Evolutionary conservation across 2,888 invertebrate species (phyloP).

Genomic region (Cephus nigrinus): DNA sequence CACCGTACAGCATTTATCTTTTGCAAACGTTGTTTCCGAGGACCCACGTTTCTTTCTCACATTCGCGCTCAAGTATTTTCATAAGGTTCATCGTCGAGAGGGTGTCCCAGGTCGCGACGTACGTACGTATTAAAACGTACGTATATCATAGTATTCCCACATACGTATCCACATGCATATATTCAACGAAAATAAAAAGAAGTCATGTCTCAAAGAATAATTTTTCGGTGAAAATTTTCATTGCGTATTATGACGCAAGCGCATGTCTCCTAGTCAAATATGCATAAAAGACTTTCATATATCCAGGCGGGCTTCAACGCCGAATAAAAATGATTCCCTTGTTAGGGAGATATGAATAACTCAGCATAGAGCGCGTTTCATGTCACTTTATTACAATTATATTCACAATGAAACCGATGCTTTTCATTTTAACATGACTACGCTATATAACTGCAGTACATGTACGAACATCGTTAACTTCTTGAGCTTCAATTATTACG

Average conservation of each 20-base stretch:
- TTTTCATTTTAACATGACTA: neutral
- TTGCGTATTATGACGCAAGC: neutral
- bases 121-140: neutral
- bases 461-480: neutral
- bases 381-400: constrained; percentile 1
- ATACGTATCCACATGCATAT: neutral
- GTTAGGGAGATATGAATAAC: constrained; percentile 3
- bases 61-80: constrained; percentile 15
- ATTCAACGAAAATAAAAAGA: neutral
- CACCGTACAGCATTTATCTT: neutral
- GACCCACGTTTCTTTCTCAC: neutral
- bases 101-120: neutral
- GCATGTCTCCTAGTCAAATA: neutral
- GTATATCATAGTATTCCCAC: neutral
- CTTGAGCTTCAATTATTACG: neutral
- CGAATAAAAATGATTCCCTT: constrained; percentile 4
- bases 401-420: neutral
- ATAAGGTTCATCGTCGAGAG: constrained; percentile 28
- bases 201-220: neutral
- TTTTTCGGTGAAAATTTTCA: constrained; percentile 1
- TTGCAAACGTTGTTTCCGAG: neutral
- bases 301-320: neutral
- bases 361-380: neutral
- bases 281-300: neutral
- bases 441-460: neutral